Conservation (phyloP, 2,113 vertebrate genomes). For the Lipotes vexillifer region DNA sequence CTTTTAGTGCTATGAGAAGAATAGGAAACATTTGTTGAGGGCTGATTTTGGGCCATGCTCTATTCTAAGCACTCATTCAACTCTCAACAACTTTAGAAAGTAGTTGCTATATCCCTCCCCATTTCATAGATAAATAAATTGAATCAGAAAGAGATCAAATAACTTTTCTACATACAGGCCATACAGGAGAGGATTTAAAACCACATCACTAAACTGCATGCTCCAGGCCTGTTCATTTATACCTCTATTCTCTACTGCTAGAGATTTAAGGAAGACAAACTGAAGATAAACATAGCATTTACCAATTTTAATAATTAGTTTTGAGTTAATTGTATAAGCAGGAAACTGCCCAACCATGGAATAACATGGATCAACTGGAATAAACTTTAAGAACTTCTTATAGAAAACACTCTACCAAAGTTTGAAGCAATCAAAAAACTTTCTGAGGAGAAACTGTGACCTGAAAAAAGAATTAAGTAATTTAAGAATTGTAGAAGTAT, state of each 20-base stretch:
- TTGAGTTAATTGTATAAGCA: background rate
- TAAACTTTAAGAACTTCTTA: background rate
- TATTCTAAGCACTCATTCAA: background rate
- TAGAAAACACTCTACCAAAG: background rate
- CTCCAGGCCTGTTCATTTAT: background rate
- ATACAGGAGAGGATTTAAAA: background rate
- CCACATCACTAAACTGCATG: background rate
- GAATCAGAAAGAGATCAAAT: background rate
- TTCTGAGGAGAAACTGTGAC: background rate
- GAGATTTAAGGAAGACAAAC: background rate
- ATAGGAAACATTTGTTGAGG: background rate
- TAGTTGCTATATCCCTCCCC: background rate
- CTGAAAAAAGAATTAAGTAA: background rate
- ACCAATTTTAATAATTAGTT: background rate
- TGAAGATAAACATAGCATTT: background rate
- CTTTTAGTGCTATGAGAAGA: background rate
- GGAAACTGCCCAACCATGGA: background rate
- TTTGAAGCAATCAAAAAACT: background rate
- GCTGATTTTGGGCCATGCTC: rapidly evolving
- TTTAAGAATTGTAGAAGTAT: background rate
- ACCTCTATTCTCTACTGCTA: background rate
- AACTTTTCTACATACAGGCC: background rate
- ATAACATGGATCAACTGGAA: background rate
- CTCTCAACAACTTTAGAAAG: background rate
- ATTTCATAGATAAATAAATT: background rate